Conservation (phyloP, 1,140 invertebrate genomes). For the Lerema accius region DNA sequence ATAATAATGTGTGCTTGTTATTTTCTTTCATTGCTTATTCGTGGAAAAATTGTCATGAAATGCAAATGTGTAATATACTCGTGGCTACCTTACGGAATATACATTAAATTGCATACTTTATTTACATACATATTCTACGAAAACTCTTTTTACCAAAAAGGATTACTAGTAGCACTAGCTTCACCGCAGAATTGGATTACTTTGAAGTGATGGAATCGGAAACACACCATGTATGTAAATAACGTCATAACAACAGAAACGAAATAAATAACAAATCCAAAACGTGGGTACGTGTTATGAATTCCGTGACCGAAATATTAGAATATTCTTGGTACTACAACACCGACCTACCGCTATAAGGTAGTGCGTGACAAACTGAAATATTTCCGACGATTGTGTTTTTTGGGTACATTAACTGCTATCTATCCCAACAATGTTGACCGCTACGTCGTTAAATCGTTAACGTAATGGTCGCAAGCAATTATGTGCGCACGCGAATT, state of each 20-base stretch:
- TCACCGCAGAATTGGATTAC: not conserved
- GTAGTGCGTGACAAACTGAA: not conserved
- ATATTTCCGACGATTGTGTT: not conserved
- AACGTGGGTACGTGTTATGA: not conserved
- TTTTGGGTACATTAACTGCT: not conserved
- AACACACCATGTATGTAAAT: too few species aligned
- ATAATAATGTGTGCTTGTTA: too few species aligned
- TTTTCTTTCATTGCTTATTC: too few species aligned
- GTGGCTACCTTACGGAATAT: too few species aligned
- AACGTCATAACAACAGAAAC: not conserved
- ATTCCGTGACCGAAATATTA: not conserved
- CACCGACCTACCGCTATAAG: not conserved
- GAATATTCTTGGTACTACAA: not conserved
- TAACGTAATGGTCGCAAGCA: conserved; percentile 36
- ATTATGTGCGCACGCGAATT: conserved; percentile 42
- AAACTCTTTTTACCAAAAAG: too few species aligned
- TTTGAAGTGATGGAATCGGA: not conserved
- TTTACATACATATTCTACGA: too few species aligned
- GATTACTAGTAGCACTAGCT: not conserved
- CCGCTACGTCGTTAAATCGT: conserved; percentile 19
- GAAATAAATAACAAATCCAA: not conserved
- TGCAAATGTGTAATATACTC: too few species aligned
- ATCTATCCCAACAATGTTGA: not conserved
- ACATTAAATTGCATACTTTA: too few species aligned
- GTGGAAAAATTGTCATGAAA: too few species aligned